Percentiles rank a stretch among this genome's conserved stretches.
phyloP scores from a whole-genome alignment of 1,140 invertebrate genomes.

The Penaeus indicus region DNA sequence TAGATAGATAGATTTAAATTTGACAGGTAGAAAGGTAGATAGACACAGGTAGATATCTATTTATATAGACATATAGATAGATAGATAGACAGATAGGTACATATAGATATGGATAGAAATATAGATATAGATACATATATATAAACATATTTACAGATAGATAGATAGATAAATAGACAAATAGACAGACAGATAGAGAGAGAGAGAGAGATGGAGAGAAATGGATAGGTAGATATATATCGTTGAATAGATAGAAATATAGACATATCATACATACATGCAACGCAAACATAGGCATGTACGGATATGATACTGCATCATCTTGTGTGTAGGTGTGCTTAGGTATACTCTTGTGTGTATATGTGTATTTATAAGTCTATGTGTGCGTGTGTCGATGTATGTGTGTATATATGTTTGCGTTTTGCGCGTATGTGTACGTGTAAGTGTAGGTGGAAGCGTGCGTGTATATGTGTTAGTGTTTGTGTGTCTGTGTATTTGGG shows the following conservation, averaged over 20 bases:
- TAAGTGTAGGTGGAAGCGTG: no score
- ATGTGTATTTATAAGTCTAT: background rate
- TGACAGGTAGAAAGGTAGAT: background rate
- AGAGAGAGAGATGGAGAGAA: background rate
- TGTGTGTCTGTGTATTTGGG: no score
- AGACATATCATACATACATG: no score
- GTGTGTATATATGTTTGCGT: background rate
- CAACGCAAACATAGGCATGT: no score
- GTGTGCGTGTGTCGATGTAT: background rate
- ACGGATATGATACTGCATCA: background rate
- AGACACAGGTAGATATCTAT: background rate
- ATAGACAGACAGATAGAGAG: background rate
- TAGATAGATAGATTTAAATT: background rate
- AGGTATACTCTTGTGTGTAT: background rate
- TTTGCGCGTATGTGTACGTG: no score
- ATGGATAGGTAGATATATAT: background rate
- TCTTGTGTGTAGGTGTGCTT: background rate
- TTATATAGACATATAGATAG: background rate
- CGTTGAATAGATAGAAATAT: background rate
- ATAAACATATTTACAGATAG: no score
- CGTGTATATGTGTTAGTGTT: no score
- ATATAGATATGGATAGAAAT: no score
- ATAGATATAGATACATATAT: no score
- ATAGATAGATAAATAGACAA: no score
- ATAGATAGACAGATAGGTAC: no score